Percentiles rank a stretch among this genome's conserved stretches.
These are phyloP conservation scores for Caenorhabditis virilis DNA, from an alignment of 2,888 invertebrate species.

Conservation along the genomic window DNA sequence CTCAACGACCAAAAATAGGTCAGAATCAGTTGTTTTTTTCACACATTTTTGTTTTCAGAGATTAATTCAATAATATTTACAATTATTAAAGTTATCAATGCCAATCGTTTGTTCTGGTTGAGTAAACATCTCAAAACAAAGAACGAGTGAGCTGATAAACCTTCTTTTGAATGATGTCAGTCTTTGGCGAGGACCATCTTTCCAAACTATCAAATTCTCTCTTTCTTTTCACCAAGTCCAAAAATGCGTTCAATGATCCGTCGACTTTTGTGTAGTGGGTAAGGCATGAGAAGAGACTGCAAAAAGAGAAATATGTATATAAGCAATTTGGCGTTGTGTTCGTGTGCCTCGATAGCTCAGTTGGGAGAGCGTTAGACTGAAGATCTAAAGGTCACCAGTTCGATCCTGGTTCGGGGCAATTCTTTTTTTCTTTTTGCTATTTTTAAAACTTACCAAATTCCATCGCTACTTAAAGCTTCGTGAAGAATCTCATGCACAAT, in stretches of 20 bases:
- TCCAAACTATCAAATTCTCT: conserved; percentile 58
- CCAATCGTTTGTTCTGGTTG: no score
- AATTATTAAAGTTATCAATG: no score
- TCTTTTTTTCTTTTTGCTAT: conserved; percentile 3
- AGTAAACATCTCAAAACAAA: conserved; percentile 38
- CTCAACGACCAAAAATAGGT: no score
- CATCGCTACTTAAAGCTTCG: conserved; percentile 49
- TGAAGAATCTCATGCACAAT: conserved; percentile 57
- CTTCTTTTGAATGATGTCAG: conserved; percentile 53
- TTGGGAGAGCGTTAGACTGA: conserved; percentile 69
- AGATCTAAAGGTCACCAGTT: conserved; percentile 69
- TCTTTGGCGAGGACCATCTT: conserved; percentile 52
- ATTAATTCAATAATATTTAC: no score
- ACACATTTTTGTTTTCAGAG: no score
- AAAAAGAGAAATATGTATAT: no score
- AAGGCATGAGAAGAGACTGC: conserved; percentile 59
- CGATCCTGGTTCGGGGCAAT: conserved; percentile 66
- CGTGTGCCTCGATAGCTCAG: conserved; percentile 53
- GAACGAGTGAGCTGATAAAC: conserved; percentile 44
- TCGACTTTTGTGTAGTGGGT: conserved; percentile 55
- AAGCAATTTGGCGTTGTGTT: no score
- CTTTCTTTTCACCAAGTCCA: conserved; percentile 50
- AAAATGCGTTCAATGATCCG: conserved; percentile 54
- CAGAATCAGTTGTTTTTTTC: no score
- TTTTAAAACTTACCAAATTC: conserved; percentile 55